Evolutionary conservation across 2,113 vertebrate species (phyloP).

Genomic region (Felis catus): F.catus_Fca126_mat1.0 CM031420.1:38395001-38395500

Average conservation of each 20-base stretch:
- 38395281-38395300: background rate
- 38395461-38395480: background rate
- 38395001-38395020: background rate
- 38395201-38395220: slow-evolving; percentile 56
- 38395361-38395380: background rate
- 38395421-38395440: background rate
- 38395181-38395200: slow-evolving; percentile 66
- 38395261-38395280: slow-evolving; percentile 24
- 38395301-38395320: background rate
- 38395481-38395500: slow-evolving; percentile 67
- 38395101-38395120: slow-evolving; percentile 42
- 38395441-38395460: background rate
- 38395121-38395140: slow-evolving; percentile 45
- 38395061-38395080: background rate
- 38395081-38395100: background rate
- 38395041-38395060: background rate
- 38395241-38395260: slow-evolving; percentile 51
- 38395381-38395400: background rate
- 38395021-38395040: background rate
- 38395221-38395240: slow-evolving; percentile 49
- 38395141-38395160: slow-evolving; percentile 32
- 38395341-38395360: background rate
- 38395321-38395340: background rate
- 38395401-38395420: background rate
- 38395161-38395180: slow-evolving; percentile 66